A percentile compares a stretch with the other conserved stretches of the same genome.
These are phyloP conservation scores for Nasonia vitripennis DNA, from an alignment of 1,140 invertebrate genomes.

Conservation along the genomic window DNA sequence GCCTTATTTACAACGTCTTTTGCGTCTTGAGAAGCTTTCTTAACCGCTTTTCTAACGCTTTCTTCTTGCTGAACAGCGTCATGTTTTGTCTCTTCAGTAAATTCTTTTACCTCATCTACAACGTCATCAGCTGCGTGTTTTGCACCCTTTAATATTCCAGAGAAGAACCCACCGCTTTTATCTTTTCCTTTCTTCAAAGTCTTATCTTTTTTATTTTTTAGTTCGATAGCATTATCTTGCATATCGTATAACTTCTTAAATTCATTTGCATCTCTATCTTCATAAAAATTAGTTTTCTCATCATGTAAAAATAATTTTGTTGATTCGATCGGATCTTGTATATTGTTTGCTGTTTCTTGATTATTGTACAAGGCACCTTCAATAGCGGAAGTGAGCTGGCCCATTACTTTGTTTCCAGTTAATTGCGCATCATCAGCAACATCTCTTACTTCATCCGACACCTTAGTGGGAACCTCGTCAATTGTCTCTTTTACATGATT, in stretches of 20 bases:
- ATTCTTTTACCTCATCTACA: constrained; percentile 62
- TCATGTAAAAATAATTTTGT: no score
- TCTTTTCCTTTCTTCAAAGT: not conserved
- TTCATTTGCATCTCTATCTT: constrained; percentile 6
- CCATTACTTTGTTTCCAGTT: no score
- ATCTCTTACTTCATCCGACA: not conserved
- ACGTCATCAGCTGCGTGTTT: constrained; percentile 65
- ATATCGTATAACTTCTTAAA: not conserved
- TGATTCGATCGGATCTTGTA: no score
- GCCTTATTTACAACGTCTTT: constrained; percentile 42
- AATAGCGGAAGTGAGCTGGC: no score
- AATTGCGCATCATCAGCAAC: constrained; percentile 50
- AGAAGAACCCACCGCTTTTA: constrained; percentile 47
- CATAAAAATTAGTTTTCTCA: not conserved
- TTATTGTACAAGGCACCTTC: no score
- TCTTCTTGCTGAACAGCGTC: constrained; percentile 24
- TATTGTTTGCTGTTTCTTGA: not conserved
- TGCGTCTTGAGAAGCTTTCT: constrained; percentile 10
- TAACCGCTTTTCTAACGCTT: not conserved
- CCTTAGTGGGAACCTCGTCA: no score
- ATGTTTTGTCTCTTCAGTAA: constrained; percentile 42
- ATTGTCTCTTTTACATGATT: no score
- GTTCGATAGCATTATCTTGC: not conserved
- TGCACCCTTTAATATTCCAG: constrained; percentile 63
- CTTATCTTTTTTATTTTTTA: constrained; percentile 34